Conservation (phyloP, 2,113 vertebrate genomes). For the Eclectus roratus region DNA sequence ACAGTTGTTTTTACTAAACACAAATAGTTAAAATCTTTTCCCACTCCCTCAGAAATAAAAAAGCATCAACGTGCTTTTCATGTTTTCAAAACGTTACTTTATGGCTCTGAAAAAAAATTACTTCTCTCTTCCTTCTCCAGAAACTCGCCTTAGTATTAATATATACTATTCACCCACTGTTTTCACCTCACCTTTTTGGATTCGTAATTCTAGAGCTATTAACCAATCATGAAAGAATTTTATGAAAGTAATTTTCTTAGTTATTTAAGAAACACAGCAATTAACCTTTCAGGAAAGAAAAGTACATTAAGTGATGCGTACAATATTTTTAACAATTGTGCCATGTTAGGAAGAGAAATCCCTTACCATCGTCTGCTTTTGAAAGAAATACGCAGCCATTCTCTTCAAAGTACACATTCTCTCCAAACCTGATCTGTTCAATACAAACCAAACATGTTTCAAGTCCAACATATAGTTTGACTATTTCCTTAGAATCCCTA, state of each 20-base stretch:
- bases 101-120: background rate
- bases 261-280: background rate
- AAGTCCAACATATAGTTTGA: background rate
- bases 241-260: background rate
- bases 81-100: background rate
- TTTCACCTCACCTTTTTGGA: background rate
- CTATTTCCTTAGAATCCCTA: background rate
- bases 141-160: background rate
- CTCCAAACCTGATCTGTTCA: conserved; percentile 78
- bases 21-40: background rate
- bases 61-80: background rate
- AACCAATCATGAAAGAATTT: background rate
- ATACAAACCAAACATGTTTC: conserved; percentile 20
- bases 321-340: background rate
- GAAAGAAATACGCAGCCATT: conserved; percentile 81
- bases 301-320: background rate
- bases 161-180: background rate
- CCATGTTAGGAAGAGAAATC: background rate
- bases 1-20: background rate
- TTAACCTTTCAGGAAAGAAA: background rate
- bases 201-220: background rate
- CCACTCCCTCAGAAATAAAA: background rate
- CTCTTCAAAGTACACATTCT: conserved; percentile 86
- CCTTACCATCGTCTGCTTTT: conserved; percentile 77
- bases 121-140: background rate